Conservation (phyloP, 2,113 vertebrate genomes). For the Vimba vimba region DNA sequence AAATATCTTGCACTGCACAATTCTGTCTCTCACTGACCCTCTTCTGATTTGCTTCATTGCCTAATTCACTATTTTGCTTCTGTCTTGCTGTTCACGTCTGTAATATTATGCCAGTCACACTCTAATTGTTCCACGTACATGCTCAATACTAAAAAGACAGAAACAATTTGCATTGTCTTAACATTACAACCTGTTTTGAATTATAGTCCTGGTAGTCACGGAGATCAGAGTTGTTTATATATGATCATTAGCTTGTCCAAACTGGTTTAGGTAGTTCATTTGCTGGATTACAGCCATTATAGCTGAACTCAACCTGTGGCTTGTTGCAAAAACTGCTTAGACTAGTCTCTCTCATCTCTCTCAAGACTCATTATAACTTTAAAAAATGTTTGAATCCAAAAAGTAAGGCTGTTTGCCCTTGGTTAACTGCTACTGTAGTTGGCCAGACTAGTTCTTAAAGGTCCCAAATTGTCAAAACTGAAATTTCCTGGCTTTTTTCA, state of each 20-base stretch:
- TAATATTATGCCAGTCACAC: not conserved
- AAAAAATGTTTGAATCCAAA: no score
- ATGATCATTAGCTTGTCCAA: not conserved
- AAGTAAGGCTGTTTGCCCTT: no score
- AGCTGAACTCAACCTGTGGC: not conserved
- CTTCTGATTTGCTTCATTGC: not conserved
- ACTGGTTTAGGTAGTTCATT: not conserved
- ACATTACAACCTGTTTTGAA: not conserved
- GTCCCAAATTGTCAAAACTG: no score
- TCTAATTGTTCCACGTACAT: not conserved
- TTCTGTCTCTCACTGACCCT: not conserved
- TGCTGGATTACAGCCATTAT: not conserved
- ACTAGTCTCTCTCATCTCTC: not conserved
- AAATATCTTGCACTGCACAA: constrained; percentile 14
- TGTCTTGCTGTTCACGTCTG: not conserved
- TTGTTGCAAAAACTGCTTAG: not conserved
- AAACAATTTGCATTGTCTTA: not conserved
- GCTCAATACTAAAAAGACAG: not conserved
- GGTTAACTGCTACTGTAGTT: no score
- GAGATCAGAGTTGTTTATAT: not conserved
- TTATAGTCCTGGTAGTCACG: not conserved
- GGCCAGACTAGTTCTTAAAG: no score
- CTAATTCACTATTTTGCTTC: not conserved
- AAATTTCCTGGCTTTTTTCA: no score
- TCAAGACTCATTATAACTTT: no score